Conservation (phyloP, 2,113 vertebrate genomes). For the Azemiops feae region DNA sequence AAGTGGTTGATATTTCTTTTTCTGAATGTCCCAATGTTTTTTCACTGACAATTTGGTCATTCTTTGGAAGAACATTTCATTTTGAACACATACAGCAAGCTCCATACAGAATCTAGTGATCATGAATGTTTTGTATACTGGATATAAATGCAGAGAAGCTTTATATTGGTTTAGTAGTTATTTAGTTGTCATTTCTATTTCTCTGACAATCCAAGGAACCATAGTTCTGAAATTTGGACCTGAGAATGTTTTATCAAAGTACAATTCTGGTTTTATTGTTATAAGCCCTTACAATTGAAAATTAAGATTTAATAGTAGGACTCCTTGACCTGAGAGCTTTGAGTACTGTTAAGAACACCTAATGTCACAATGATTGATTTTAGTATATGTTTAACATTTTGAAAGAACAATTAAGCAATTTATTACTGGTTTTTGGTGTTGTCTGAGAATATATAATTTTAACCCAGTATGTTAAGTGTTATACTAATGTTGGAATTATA, state of each 20-base stretch:
- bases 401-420: constrained; percentile 34
- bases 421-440: constrained; percentile 53
- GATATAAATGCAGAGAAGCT: not conserved
- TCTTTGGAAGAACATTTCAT: not conserved
- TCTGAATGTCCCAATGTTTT: not conserved
- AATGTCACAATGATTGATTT: not conserved
- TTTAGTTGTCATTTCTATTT: not conserved
- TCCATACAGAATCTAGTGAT: not conserved
- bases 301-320: not conserved
- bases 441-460: constrained; percentile 48
- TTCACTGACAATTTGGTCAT: not conserved
- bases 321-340: not conserved
- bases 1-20: not conserved
- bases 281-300: not conserved
- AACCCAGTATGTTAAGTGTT: constrained; percentile 13
- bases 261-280: not conserved
- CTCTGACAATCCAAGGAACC: not conserved
- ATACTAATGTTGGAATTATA: constrained; percentile 29
- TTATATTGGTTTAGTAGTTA: not conserved
- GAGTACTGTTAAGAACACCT: not conserved
- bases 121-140: not conserved
- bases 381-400: not conserved
- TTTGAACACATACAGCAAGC: not conserved
- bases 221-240: not conserved
- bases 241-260: not conserved